phyloP scores from a whole-genome alignment of 2,113 vertebrate genomes.

The Tringa solitaria region DNA sequence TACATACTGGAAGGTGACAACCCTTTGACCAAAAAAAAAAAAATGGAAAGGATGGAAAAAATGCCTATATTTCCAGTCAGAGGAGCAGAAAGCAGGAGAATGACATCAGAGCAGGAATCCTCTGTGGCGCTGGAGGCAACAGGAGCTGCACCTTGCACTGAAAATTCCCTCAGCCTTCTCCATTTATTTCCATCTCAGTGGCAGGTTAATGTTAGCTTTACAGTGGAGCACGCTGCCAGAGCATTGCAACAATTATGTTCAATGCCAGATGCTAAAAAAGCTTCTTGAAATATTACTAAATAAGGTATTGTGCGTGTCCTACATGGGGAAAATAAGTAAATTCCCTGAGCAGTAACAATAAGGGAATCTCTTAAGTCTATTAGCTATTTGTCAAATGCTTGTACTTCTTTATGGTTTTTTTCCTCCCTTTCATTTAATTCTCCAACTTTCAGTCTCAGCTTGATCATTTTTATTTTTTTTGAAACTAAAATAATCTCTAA shows the following conservation, averaged over 20 bases:
- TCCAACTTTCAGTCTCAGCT: not conserved
- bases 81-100: not conserved
- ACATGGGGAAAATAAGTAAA: not conserved
- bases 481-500: not conserved
- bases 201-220: not conserved
- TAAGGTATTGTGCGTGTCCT: slow-evolving; percentile 36
- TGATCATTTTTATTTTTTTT: not conserved
- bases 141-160: not conserved
- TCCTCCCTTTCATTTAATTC: slow-evolving; percentile 7
- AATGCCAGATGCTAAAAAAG: slow-evolving; percentile 38
- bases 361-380: not conserved
- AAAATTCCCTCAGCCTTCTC: not conserved
- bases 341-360: not conserved
- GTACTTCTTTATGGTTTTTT: not conserved
- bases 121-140: accelerated
- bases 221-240: not conserved
- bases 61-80: not conserved
- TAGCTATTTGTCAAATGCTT: not conserved
- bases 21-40: not conserved
- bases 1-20: not conserved
- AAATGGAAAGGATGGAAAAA: not conserved
- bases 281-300: slow-evolving; percentile 53
- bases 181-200: not conserved
- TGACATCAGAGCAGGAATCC: not conserved
- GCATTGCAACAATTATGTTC: not conserved